Conservation (phyloP, 2,113 vertebrate species). For the Megaleporinus macrocephalus region DNA sequence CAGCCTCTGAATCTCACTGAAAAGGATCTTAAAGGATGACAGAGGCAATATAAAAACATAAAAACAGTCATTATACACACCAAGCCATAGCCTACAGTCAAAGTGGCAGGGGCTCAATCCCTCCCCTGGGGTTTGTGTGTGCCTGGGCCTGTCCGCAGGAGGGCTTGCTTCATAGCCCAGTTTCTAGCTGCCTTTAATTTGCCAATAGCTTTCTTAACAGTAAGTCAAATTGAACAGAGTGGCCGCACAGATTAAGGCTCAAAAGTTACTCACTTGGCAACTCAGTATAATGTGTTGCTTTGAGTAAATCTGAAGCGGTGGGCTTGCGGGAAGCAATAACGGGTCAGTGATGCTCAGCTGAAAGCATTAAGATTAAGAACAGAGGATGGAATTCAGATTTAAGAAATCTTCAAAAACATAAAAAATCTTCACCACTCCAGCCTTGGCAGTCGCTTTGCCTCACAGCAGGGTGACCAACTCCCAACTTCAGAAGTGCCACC, state of each 20-base stretch:
- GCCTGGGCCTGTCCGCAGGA: not conserved
- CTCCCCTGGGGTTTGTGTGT: no score
- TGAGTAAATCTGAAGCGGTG: not conserved
- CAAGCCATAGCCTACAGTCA: no score
- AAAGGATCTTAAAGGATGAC: no score
- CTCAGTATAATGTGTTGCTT: not conserved
- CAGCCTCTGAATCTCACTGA: no score
- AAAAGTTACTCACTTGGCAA: not conserved
- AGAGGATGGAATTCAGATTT: not conserved
- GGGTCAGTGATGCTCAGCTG: not conserved
- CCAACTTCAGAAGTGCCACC: constrained; percentile 6
- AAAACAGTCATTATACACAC: no score
- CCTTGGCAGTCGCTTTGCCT: not conserved
- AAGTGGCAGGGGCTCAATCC: no score
- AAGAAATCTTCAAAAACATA: not conserved
- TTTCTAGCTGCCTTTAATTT: not conserved
- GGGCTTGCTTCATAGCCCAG: not conserved
- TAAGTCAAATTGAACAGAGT: not conserved
- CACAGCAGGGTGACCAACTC: constrained; percentile 1
- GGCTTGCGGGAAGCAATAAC: not conserved
- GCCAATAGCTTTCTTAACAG: not conserved
- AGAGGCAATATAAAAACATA: no score
- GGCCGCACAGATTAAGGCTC: not conserved
- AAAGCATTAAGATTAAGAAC: not conserved
- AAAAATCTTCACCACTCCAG: not conserved